phyloP scores from a whole-genome alignment of 2,797 vertebrate species.

The Notamacropus eugenii region DNA sequence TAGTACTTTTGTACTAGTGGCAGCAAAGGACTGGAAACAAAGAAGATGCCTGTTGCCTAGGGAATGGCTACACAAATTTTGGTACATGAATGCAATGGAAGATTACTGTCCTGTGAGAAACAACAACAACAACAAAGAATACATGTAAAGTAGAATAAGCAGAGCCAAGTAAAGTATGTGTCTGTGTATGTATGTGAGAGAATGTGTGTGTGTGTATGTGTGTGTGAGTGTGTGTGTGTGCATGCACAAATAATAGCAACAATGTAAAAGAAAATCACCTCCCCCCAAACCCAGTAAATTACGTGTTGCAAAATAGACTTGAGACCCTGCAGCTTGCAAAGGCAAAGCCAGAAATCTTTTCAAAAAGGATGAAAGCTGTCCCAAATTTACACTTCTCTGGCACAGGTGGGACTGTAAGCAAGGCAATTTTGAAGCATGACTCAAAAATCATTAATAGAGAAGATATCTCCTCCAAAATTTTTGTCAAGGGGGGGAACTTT shows the following conservation, averaged over 20 bases:
- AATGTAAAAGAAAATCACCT: neutral
- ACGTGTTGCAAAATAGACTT: neutral
- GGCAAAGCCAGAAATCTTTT: neutral
- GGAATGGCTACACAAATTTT: neutral
- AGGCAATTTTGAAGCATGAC: neutral
- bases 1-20: neutral
- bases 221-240: too few relatives aligned
- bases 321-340: neutral
- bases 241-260: neutral
- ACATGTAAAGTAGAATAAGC: neutral
- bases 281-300: neutral
- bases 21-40: neutral
- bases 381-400: neutral
- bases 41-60: neutral
- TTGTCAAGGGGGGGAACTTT: neutral
- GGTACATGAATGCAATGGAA: neutral
- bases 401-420: neutral
- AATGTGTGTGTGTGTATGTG: too few relatives aligned
- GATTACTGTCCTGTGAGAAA: neutral
- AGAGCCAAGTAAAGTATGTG: neutral
- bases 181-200: too few relatives aligned
- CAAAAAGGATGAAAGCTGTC: neutral
- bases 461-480: neutral
- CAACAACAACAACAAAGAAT: neutral
- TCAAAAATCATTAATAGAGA: neutral